Percentiles rank a stretch among this genome's conserved stretches.
Conservation (phyloP, 2,113 vertebrate genomes). For the Tragelaphus strepsiceros region DNA sequence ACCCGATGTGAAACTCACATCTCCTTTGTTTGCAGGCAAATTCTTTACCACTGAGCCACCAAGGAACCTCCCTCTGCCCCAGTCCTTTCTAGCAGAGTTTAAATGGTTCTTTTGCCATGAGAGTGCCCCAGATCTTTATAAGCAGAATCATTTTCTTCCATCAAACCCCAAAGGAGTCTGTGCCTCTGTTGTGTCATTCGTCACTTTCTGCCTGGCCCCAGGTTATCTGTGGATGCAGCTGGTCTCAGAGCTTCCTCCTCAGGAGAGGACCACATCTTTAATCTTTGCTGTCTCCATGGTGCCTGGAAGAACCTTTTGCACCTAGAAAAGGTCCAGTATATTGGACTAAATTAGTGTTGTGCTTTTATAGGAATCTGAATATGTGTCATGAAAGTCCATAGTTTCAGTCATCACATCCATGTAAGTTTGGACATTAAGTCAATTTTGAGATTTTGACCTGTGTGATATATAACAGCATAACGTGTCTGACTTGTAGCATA, state of each 20-base stretch:
- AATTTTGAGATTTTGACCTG: neutral
- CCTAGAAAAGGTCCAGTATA: neutral
- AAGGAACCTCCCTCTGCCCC: neutral
- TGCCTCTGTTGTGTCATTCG: neutral
- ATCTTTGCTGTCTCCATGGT: neutral
- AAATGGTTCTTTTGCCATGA: neutral
- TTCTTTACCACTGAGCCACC: neutral
- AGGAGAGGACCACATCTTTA: too few relatives aligned
- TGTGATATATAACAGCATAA: neutral
- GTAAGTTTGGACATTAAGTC: neutral
- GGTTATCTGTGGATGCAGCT: neutral
- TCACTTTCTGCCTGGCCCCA: neutral
- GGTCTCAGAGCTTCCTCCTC: neutral
- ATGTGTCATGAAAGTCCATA: neutral
- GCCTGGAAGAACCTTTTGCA: rapidly evolving
- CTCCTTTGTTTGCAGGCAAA: neutral
- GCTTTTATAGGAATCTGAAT: neutral
- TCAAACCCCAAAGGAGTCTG: neutral
- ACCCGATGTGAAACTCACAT: neutral
- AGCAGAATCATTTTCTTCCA: neutral
- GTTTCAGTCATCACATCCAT: neutral
- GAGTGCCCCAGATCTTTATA: neutral
- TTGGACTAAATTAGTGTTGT: neutral
- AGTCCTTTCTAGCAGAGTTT: neutral
- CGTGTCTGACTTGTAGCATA: neutral